Conservation (phyloP, 2,113 vertebrate species). For the Sminthopsis crassicaudata region DNA sequence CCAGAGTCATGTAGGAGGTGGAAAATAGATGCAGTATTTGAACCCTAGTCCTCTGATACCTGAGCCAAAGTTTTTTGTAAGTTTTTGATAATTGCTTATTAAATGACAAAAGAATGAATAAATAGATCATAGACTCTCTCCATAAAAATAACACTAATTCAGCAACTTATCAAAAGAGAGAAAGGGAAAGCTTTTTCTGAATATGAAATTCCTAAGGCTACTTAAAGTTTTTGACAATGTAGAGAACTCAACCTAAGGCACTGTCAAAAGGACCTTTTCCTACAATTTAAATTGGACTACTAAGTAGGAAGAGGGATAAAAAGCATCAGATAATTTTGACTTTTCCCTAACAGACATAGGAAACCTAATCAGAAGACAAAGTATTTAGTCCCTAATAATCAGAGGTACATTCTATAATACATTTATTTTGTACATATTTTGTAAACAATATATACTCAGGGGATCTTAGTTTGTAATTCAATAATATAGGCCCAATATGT, state of each 20-base stretch:
- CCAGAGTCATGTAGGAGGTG: not conserved
- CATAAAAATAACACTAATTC: conserved; percentile 7
- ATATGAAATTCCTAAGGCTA: conserved; percentile 4
- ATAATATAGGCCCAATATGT: conserved; percentile 56
- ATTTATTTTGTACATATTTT: not conserved
- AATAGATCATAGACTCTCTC: not conserved
- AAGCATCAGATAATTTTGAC: not conserved
- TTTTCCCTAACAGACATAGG: conserved; percentile 13
- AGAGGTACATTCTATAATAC: not conserved
- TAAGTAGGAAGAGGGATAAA: conserved; percentile 19
- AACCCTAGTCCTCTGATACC: not conserved
- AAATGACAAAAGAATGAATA: not conserved
- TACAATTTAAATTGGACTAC: conserved; percentile 17
- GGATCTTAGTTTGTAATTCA: conserved; percentile 22
- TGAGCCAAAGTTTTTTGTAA: not conserved
- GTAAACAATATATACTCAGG: not conserved
- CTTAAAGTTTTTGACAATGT: not conserved
- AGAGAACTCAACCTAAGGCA: not conserved
- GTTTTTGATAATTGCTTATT: not conserved
- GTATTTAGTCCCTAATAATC: not conserved
- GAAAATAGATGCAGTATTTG: not conserved
- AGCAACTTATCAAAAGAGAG: not conserved
- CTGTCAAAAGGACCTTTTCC: not conserved
- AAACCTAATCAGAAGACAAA: conserved; percentile 40
- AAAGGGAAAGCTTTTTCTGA: not conserved